These are phyloP conservation scores for Glaucidium brasilianum DNA, from an alignment of 2,113 vertebrate species.

Conservation along the genomic window DNA sequence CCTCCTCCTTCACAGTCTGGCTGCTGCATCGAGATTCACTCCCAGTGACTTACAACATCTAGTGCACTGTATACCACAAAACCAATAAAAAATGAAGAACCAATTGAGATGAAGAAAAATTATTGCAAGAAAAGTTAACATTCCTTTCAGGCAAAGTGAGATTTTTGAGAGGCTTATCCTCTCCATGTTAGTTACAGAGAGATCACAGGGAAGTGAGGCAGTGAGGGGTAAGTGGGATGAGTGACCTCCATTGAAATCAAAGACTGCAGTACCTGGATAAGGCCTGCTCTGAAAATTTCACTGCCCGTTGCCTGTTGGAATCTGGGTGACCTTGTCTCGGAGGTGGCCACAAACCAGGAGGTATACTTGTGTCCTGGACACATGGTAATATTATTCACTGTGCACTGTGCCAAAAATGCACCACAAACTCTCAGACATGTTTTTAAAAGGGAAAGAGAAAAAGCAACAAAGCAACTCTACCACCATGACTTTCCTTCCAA, in stretches of 20 bases:
- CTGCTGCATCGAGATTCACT: neutral
- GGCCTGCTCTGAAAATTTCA: neutral
- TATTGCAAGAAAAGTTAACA: neutral
- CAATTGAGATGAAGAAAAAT: neutral
- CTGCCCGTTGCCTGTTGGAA: neutral
- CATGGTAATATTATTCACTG: neutral
- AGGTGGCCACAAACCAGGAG: neutral
- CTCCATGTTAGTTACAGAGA: neutral
- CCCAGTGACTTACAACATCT: neutral
- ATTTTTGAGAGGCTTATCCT: neutral
- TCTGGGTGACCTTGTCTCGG: neutral
- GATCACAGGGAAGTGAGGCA: neutral
- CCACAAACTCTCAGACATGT: neutral
- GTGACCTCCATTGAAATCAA: neutral
- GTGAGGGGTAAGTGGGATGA: neutral
- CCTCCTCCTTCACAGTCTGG: neutral
- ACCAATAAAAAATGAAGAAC: neutral
- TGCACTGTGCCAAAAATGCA: neutral
- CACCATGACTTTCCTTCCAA: neutral
- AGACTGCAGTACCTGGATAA: neutral
- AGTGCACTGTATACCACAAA: neutral
- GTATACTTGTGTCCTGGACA: neutral
- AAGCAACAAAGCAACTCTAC: neutral
- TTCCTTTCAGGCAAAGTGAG: neutral
- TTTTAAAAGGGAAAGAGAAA: neutral